Evolutionary conservation across 1,140 invertebrate genomes (phyloP).

Genomic region (Ceratina australensis): DNA sequence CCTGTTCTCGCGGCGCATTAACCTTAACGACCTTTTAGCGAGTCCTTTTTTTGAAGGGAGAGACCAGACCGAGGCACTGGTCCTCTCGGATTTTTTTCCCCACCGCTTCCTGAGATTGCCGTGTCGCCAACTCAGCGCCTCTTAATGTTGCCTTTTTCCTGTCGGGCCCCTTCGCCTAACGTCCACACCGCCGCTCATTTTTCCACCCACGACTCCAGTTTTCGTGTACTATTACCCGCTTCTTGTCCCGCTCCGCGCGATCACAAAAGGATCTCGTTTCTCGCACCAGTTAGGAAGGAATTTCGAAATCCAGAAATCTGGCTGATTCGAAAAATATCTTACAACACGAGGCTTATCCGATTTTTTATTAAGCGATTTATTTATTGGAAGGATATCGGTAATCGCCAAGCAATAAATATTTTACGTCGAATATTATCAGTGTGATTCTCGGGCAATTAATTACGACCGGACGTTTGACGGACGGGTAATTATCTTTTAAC

Average conservation of each 20-base stretch:
- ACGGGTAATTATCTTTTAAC: constrained; percentile 25
- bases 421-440: background rate
- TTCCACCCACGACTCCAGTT: constrained; percentile 43
- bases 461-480: background rate
- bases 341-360: too few species aligned
- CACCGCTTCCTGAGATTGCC: constrained; percentile 70
- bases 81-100: constrained; percentile 58
- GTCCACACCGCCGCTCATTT: background rate
- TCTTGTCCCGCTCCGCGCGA: constrained; percentile 18
- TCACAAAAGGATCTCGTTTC: too few species aligned
- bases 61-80: constrained; percentile 10
- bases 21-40: constrained; percentile 77
- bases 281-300: too few species aligned
- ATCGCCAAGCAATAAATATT: background rate
- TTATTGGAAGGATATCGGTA: too few species aligned
- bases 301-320: too few species aligned
- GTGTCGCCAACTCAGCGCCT: constrained; percentile 73
- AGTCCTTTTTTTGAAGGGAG: constrained; percentile 60
- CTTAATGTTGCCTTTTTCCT: constrained; percentile 73
- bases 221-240: constrained; percentile 52
- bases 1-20: constrained; percentile 68
- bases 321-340: too few species aligned
- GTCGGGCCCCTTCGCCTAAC: background rate
- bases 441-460: background rate
- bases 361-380: too few species aligned